Base-by-base conservation (phyloP, 2,797 vertebrate species). In the Galago senegalensis region DNA sequence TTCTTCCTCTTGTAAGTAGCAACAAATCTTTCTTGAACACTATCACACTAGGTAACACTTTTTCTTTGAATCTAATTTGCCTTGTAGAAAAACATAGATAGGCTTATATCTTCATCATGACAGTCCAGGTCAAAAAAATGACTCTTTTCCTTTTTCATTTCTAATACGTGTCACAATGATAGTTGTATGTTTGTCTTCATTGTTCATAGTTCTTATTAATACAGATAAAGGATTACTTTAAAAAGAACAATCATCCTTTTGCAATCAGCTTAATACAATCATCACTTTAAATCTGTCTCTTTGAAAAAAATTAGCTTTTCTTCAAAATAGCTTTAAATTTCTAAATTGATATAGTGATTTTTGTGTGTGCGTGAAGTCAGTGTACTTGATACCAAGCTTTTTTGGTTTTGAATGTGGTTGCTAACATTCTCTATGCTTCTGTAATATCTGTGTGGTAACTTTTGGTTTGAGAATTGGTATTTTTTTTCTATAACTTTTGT, bases 51-150 rank as follows among this genome's bases (percentile, higher is more conserved):
- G 34, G 25, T 89, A 77, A 5, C 10, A 21, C 80, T 95, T 93
- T 93, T 93, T 84, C 37, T 89, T 94, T 93, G 67, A 14, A 16
- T 97, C 60, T 87, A 58, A 58, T 93, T 87, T 94, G n/a, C 17
- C 23, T 60, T 73, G 46, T 87, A 58, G 61, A 86, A 91, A 4
- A 75, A 56, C 13, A 17, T 70, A 37, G 43, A 31, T 92, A 87
- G 23, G 27, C 40, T 90, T 75, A 67, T 73, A 79, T 65, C n/a
- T 16, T 70, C 37, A 16, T 69, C 29, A 70, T 53, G 27, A 82
- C 1, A 79, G 34, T 95, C 27, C 29, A 81, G 61, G 67, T 84
- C 61, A 91, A 76, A 87, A 27, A 29, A 3, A 16, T 49, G n/a
- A 61, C 76, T 67, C 10, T 63, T 76, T 70, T 43, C 70, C 31